A percentile compares a stretch with the other conserved stretches of the same genome.
phyloP scores from a whole-genome alignment of 2,113 vertebrate genomes.

The Pleuronectes platessa region DNA sequence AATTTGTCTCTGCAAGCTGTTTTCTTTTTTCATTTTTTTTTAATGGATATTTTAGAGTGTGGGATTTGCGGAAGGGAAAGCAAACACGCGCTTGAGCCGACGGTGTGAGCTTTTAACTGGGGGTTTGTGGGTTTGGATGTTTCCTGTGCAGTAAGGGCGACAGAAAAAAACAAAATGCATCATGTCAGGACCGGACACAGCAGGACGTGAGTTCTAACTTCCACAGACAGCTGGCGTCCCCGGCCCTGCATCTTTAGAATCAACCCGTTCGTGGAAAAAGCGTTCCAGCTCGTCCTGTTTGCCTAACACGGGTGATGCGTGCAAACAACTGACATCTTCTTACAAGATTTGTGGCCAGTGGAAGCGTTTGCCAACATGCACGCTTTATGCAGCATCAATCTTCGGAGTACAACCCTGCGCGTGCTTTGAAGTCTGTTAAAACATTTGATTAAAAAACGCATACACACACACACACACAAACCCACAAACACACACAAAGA shows the following conservation, averaged over 20 bases:
- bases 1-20: slow-evolving; percentile 48
- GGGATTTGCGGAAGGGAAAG: slow-evolving; percentile 36
- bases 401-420: not conserved
- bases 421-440: not conserved
- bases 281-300: not conserved
- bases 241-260: not conserved
- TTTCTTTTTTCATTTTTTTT: slow-evolving; percentile 48
- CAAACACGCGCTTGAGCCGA: slow-evolving; percentile 44
- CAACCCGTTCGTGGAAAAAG: not conserved
- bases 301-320: not conserved
- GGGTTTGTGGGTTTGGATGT: slow-evolving; percentile 53
- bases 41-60: slow-evolving; percentile 49
- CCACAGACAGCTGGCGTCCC: not conserved
- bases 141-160: slow-evolving; percentile 44
- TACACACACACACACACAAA: not conserved
- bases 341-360: not conserved
- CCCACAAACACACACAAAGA: not conserved
- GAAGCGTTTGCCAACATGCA: not conserved
- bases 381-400: not conserved
- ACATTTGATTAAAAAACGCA: not conserved
- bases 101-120: slow-evolving; percentile 27
- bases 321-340: not conserved
- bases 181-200: slow-evolving; percentile 37
- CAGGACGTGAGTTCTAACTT: slow-evolving; percentile 40
- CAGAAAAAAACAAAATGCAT: slow-evolving; percentile 45